These are phyloP conservation scores for Aradophagus sp. DNA, from an alignment of 1,140 invertebrate genomes.

Conservation along the genomic window DNA sequence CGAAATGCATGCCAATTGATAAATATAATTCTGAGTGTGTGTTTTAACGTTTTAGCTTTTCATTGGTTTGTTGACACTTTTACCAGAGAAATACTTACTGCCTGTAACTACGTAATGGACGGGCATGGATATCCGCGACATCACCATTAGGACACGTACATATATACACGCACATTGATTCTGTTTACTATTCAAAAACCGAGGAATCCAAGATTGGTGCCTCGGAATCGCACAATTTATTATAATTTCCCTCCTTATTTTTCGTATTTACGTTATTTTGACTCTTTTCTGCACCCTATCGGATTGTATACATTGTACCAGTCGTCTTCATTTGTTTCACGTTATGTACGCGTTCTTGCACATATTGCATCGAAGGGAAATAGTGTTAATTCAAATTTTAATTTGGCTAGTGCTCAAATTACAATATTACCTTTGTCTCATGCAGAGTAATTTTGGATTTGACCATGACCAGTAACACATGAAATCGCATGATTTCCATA, in stretches of 20 bases:
- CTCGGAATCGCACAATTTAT: too few species aligned
- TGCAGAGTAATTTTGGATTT: constrained; percentile 34
- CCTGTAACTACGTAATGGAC: constrained; percentile 56
- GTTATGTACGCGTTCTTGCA: constrained; percentile 26
- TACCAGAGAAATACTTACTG: constrained; percentile 52
- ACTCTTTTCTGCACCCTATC: constrained; percentile 15
- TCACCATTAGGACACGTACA: constrained; percentile 57
- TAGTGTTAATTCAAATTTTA: constrained; percentile 48
- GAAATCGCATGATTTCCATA: constrained; percentile 36
- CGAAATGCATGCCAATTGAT: too few species aligned
- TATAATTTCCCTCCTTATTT: too few species aligned
- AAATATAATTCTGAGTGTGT: too few species aligned
- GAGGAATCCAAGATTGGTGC: constrained; percentile 30
- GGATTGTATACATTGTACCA: constrained; percentile 15
- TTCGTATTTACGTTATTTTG: not conserved
- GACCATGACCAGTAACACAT: constrained; percentile 35
- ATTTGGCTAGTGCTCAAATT: constrained; percentile 41
- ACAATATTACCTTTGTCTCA: constrained; percentile 34
- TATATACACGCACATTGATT: constrained; percentile 56
- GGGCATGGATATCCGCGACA: constrained; percentile 52
- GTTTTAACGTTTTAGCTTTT: too few species aligned
- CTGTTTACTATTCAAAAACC: constrained; percentile 39
- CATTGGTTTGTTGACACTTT: constrained; percentile 27
- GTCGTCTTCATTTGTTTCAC: constrained; percentile 23
- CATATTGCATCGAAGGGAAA: constrained; percentile 52